Percentiles rank a stretch among this genome's conserved stretches.
Evolutionary conservation across 2,797 vertebrate species (phyloP).

Genomic region (Sebastes vulpes): DNA sequence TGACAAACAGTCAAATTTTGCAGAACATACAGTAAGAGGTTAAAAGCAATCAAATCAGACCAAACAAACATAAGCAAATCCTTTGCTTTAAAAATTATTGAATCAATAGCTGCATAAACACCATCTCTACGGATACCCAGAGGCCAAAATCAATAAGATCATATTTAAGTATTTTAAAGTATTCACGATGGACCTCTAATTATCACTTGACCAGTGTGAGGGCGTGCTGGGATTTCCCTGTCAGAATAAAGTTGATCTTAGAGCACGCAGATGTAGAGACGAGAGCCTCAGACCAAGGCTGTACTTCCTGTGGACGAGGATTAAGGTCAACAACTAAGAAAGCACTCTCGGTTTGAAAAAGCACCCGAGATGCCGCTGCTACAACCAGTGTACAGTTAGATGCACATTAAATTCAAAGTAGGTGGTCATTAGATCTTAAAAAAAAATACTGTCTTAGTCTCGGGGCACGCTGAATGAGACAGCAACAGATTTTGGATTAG

Average conservation of each 20-base stretch:
- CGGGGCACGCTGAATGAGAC: not conserved
- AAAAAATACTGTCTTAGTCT: not conserved
- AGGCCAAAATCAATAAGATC: slow-evolving; percentile 11
- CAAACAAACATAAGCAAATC: not conserved
- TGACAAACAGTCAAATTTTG: not conserved
- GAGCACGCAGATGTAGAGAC: slow-evolving; percentile 42
- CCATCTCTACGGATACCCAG: not conserved
- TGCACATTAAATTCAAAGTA: not conserved
- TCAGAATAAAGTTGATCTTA: slow-evolving; percentile 57
- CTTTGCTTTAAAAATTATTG: not conserved
- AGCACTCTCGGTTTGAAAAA: slow-evolving; percentile 45
- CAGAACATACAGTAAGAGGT: not conserved
- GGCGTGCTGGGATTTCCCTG: slow-evolving; percentile 37
- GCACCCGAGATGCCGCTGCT: not conserved
- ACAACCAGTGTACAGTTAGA: not conserved
- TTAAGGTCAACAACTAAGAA: slow-evolving; percentile 76
- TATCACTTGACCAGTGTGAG: slow-evolving; percentile 1
- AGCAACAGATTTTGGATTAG: not conserved
- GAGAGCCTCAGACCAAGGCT: slow-evolving; percentile 29
- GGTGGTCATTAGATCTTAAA: not conserved
- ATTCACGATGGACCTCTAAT: slow-evolving; percentile 26
- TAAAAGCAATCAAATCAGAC: not conserved
- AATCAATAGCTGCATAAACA: not conserved
- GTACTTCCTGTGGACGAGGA: slow-evolving; percentile 59
- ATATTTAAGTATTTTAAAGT: slow-evolving; percentile 12